phyloP scores from a whole-genome alignment of 2,888 invertebrate species.

The Drepanosiphum platanoidis region DNA sequence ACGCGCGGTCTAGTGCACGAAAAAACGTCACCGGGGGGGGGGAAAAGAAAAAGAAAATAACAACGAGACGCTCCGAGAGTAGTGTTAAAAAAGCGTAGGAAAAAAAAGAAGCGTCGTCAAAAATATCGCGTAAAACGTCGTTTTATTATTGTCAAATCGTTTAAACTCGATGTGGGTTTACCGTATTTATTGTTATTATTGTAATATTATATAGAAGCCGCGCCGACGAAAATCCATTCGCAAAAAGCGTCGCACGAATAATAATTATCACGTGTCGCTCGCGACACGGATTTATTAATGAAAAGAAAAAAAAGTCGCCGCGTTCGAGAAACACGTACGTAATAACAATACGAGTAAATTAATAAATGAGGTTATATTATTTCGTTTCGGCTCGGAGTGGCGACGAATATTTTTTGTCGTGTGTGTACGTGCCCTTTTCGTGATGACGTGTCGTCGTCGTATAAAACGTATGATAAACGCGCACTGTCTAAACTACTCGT shows the following conservation, averaged over 20 bases:
- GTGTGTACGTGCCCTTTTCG: neutral
- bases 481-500: neutral
- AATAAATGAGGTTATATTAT: neutral
- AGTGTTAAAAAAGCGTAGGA: constrained; percentile 16
- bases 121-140: neutral
- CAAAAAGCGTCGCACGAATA: neutral
- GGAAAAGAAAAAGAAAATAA: no score
- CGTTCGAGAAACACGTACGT: neutral
- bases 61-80: neutral
- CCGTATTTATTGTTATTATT: no score
- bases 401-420: neutral
- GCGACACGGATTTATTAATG: neutral
- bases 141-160: constrained; percentile 48
- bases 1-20: neutral
- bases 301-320: no score
- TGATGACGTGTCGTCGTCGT: neutral
- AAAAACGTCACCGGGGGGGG: neutral
- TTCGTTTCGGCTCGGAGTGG: neutral
- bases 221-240: neutral
- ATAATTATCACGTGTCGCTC: neutral
- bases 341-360: neutral
- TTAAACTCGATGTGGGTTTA: neutral
- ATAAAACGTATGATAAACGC: neutral
- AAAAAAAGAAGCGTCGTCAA: neutral
- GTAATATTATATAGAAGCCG: neutral